Base-by-base conservation (phyloP, 2,888 invertebrate species). In the Agapetus fuscipes region DNA sequence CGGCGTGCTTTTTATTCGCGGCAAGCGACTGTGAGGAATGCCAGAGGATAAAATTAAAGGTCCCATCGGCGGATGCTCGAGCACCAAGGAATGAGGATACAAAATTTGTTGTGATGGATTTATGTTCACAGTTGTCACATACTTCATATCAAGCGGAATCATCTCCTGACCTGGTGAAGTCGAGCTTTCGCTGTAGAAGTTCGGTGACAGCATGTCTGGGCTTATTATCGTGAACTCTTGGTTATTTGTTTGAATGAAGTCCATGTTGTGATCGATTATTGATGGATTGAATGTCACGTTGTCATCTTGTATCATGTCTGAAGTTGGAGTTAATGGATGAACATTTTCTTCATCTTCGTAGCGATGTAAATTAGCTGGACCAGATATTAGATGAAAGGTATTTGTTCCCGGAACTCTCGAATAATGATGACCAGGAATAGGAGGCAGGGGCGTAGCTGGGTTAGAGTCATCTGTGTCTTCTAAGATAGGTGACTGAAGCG, bases 311-410 rank as follows among this genome's bases (percentile, higher is more conserved):
- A 67, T 53, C 11, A 69, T 55, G 46, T 70, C 70, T 3, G 70
- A 69, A 9, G 64, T 63, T 2, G 70, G 70, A 5, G 70, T 70
- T 48, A 75, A 53, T 29, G 76, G 74, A 47, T 71, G 71, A 13
- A 68, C 66, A 33, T 73, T 73, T 50, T 80, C 80, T 43, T 77
- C 77, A 55, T 79, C 75, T 43, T 77, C 76, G 41, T 78, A 75
- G 36, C 72, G 56, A 34, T 71, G 56, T 7, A 41, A 16, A 49
- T 66, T 64, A 3, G 41, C 35, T 34, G 69, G 67, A 7, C 72
- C 67, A 6, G 76, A 68, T 10, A 79, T 69, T 47, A 80, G 55
- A 51, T 80, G 79, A 53, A 78, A 81, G 3, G 73, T 66, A 55
- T 78, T 78, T 4, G 72, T 66, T 5, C 72, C 66, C 32, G 74